Percentiles rank a stretch among this genome's conserved stretches.
Conservation (phyloP, 1,140 invertebrate genomes). For the Apocrypta bakeri region DNA sequence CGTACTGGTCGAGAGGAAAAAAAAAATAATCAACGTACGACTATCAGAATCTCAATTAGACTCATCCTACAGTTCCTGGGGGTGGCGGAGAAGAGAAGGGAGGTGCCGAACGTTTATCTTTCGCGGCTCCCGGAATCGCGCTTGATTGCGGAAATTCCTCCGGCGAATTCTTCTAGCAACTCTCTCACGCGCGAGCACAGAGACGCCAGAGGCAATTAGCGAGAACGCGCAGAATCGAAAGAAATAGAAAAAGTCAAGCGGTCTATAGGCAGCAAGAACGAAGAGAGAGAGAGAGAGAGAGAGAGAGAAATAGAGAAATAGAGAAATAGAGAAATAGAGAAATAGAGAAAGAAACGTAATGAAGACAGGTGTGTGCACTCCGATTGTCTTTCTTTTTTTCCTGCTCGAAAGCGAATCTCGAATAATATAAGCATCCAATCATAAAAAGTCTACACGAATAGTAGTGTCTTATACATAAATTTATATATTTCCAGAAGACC, state of each 20-base stretch:
- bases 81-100: too few species aligned
- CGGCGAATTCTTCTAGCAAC: constrained; percentile 5
- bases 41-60: not conserved
- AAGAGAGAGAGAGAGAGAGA: too few species aligned
- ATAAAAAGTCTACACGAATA: not conserved
- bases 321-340: not conserved
- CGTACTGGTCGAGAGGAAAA: too few species aligned
- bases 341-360: not conserved
- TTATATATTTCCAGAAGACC: too few species aligned
- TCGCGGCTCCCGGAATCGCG: not conserved
- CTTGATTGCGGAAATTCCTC: constrained; percentile 25
- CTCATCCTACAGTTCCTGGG: not conserved
- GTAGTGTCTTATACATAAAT: too few species aligned
- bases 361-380: not conserved
- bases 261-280: too few species aligned
- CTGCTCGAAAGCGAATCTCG: not conserved
- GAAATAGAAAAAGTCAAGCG: constrained; percentile 31
- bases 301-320: too few species aligned
- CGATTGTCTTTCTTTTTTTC: not conserved
- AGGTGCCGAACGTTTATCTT: not conserved
- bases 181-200: not conserved
- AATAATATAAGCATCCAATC: not conserved
- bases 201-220: constrained; percentile 34
- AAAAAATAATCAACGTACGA: not conserved
- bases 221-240: constrained; percentile 11